Base-by-base conservation (phyloP, 2,888 invertebrate genomes). In the Bellardia bayeri region DNA sequence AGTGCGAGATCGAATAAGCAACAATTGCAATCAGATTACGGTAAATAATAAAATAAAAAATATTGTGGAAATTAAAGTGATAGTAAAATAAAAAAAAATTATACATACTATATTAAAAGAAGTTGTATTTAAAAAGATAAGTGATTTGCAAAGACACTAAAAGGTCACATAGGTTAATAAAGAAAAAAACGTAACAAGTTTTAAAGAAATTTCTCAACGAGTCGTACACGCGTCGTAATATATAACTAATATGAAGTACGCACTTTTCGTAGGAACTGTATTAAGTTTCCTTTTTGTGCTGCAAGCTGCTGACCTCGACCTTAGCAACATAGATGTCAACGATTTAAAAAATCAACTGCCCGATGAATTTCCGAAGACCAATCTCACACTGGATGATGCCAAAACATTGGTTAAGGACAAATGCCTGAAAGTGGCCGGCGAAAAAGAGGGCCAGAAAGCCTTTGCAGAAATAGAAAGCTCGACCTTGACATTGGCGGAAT, bases 341-440 rank as follows among this genome's bases (percentile, higher is more conserved):
- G 91, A 92, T 30, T 72, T 92, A 37, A 91, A 89, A 76, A 89
- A 81, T 16, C 91, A 91, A 80, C 86, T 93, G 5, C 91, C 93
- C 4, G 89, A 90, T 1, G 91, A 92, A 33, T 81, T 93, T 2
- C 74, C 89, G 0, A 92, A 91, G 80, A 88, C 91, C 0, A 93
- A 93, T 81, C 85, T 91, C 0, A 91, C 90, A 2, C 37, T 89
- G 4, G 94, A 94, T 56, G 94, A 96, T 81, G 94, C 95, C 0
- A 94, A 95, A 76, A 94, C 95, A 51, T 91, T 94, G 0, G 92
- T 96, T 16, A 95, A 94, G 91, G 95, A 95, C 79, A 97, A 96
- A 92, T 97, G 97, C 90, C 94, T 95, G 4, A 94, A 95, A 85
- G 95, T 96, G 88, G 95, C 95, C 1, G 96, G 96, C 6, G 94